phyloP scores from a whole-genome alignment of 2,797 vertebrate genomes.

The Cynodonichthys magdalenae region DNA sequence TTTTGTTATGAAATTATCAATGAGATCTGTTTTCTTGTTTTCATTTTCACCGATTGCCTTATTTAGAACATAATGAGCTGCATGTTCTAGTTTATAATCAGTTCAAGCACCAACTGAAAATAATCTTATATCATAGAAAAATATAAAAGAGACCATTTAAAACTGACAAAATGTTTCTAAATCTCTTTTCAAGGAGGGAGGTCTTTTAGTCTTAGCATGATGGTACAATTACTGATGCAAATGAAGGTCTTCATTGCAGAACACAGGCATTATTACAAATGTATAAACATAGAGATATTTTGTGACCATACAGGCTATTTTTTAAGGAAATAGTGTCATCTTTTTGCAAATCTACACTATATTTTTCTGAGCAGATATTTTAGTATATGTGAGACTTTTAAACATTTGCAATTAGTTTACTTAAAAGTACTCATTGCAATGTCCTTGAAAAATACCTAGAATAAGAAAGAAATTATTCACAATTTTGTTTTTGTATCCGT shows the following conservation, averaged over 20 bases:
- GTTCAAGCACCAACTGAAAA: conserved; percentile 9
- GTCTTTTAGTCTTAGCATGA: background rate
- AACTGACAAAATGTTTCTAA: conserved; percentile 10
- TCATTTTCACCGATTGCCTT: background rate
- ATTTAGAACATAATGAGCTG: background rate
- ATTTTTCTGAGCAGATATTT: background rate
- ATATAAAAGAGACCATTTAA: conserved; percentile 5
- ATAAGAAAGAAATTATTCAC: too few relatives aligned
- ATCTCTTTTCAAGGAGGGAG: background rate
- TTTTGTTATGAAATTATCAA: background rate
- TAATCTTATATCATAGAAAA: background rate
- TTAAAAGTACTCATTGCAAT: too few relatives aligned
- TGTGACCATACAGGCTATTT: too few relatives aligned
- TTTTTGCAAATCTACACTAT: background rate
- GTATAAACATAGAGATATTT: too few relatives aligned
- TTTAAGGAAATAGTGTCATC: too few relatives aligned
- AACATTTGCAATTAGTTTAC: too few relatives aligned
- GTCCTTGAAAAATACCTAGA: too few relatives aligned
- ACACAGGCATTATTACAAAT: background rate
- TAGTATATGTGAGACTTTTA: too few relatives aligned
- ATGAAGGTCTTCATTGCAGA: conserved; percentile 24
- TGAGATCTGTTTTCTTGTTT: background rate
- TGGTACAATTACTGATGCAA: conserved; percentile 9
- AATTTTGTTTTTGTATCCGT: too few relatives aligned
- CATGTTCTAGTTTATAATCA: conserved; percentile 3